These are phyloP conservation scores for Drosophila flavopinicola DNA, from an alignment of 2,888 invertebrate species.

Conservation along the genomic window DNA sequence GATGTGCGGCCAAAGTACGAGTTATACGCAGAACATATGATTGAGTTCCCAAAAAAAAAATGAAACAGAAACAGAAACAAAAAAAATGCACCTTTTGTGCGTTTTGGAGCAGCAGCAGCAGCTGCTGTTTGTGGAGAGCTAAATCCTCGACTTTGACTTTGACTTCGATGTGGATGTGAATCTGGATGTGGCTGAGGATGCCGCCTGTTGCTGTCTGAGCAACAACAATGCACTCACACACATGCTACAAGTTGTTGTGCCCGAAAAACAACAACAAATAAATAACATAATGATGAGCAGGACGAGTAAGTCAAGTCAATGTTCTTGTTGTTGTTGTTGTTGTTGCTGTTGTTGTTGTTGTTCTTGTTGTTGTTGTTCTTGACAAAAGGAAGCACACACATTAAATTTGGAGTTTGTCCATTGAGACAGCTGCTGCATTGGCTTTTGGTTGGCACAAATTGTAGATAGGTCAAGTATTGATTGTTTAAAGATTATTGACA, in stretches of 20 bases:
- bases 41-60: constrained; percentile 62
- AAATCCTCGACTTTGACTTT: constrained; percentile 32
- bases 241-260: constrained; percentile 47
- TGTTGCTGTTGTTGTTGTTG: constrained; percentile 1
- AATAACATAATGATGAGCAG: constrained; percentile 40
- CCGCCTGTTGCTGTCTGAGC: constrained; percentile 45
- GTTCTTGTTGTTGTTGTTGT: neutral
- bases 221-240: constrained; percentile 36
- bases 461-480: constrained; percentile 35
- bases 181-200: constrained; percentile 12
- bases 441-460: neutral
- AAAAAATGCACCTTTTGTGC: constrained; percentile 68
- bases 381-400: constrained; percentile 37
- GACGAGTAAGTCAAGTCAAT: constrained; percentile 14
- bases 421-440: constrained; percentile 23
- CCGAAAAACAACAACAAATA: constrained; percentile 14
- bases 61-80: neutral
- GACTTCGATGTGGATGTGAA: constrained; percentile 9
- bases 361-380: constrained; percentile 4
- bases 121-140: constrained; percentile 28
- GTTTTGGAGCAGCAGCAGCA: constrained; percentile 54
- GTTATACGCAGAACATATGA: constrained; percentile 66
- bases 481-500: neutral
- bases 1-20: constrained; percentile 46
- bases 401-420: constrained; percentile 53